Evolutionary conservation across 2,113 vertebrate species (phyloP).

Genomic region (Hippolais icterina): DNA sequence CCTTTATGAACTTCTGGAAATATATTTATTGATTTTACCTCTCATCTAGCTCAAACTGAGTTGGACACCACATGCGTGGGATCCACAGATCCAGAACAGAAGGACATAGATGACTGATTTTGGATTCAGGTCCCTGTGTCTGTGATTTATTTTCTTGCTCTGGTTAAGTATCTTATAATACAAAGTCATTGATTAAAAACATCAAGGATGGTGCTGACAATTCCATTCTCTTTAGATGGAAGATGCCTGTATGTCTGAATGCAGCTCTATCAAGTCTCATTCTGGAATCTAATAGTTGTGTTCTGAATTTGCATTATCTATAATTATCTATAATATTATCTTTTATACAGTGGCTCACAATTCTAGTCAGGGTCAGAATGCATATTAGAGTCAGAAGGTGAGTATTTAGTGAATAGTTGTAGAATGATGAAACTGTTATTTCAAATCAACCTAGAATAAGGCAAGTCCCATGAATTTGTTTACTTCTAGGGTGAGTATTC

Average conservation of each 20-base stretch:
- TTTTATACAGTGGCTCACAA: not conserved
- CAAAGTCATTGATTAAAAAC: not conserved
- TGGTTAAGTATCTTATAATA: not conserved
- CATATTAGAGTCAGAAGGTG: not conserved
- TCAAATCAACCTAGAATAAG: not conserved
- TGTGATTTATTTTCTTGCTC: not conserved
- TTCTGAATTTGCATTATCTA: not conserved
- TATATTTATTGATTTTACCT: not conserved
- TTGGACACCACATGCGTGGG: accelerated
- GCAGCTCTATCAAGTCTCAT: not conserved
- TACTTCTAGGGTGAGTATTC: not conserved
- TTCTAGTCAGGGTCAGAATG: not conserved
- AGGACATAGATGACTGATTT: not conserved
- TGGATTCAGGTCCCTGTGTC: not conserved
- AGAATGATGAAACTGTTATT: not conserved
- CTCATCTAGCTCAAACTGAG: not conserved
- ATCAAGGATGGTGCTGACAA: not conserved
- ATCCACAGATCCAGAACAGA: not conserved
- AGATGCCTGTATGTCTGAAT: not conserved
- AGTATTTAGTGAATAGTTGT: not conserved
- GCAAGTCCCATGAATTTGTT: not conserved
- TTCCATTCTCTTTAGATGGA: not conserved
- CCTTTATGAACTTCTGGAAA: not conserved
- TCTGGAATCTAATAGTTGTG: not conserved
- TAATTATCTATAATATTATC: too few relatives aligned